Base-by-base conservation (phyloP, 2,113 vertebrate genomes). In the Ctenodactylus gundi region DNA sequence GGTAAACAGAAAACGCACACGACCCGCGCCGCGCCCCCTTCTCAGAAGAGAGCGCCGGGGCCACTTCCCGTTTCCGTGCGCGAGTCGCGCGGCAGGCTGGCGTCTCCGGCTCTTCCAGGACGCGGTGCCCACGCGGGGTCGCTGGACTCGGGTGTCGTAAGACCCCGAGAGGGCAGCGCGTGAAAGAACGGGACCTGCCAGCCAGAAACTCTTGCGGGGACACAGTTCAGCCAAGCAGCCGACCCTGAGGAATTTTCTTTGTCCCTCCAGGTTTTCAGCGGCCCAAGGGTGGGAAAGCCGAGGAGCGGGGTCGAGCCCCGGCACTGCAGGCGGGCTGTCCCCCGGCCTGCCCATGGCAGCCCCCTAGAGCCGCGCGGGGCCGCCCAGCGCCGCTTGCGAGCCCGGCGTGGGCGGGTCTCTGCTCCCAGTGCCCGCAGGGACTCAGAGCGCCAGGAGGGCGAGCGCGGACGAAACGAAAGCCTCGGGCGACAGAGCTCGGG, bases 31-130 rank as follows among this genome's bases (percentile, higher is more conserved):
- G 18, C 64, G 7, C 44, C 11, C 7, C 7, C 1, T 12, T 51
- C 60, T 88, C 31, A 1, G 84, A 36, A 64, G 25, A 18, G 41
- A 36, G 62, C 11, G 65, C 21, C 27, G 6, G 18, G 13, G n/a
- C 9, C 1, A 2, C 39, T 53, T 62, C 88, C n/a, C 1, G 29
- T 34, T 23, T 9, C 6, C 18, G 0, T 46, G 72, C 1, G 10
- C 0, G 1, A 15, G 36, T 21, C 23, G 34, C 17, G 7, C 13
- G 4, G 4, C 1, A 15, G 31, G 8, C 51, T 55, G 4, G 1
- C 4, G 64, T 58, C 60, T 65, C 49, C 0, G 0, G 11, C 27
- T 13, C 62, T 73, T 29, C 3, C 0, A 1, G 0, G n/a, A 44
- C 0, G 36, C 64, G 18, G 3, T n/a, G 51, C 65, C 18, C 4